Evolutionary conservation across 2,113 vertebrate species (phyloP).

Genomic region (Ictidomys tridecemlineatus): DNA sequence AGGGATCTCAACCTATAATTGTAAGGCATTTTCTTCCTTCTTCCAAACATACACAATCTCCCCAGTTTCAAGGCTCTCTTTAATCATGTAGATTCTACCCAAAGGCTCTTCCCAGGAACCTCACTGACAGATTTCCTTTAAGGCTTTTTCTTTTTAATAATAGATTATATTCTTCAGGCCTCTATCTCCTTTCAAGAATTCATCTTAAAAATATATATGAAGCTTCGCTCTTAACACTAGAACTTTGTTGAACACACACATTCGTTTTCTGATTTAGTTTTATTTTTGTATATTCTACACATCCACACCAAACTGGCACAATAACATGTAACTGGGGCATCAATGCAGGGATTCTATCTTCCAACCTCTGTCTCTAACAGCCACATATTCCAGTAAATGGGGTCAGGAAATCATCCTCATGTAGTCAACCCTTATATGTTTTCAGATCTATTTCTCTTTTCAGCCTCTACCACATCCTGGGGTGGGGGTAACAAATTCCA

Average conservation of each 20-base stretch:
- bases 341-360: not conserved
- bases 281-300: not conserved
- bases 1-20: not conserved
- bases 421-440: not conserved
- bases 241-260: not conserved
- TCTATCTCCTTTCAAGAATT: constrained; percentile 40
- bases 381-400: not conserved
- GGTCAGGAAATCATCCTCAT: not conserved
- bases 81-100: not conserved
- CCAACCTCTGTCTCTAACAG: not conserved
- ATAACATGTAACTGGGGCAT: not conserved
- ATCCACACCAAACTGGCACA: not conserved
- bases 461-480: not conserved
- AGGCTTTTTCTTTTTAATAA: constrained; percentile 43
- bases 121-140: not conserved
- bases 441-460: not conserved
- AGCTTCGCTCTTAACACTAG: not conserved
- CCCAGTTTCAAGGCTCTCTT: not conserved
- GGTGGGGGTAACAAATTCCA: not conserved
- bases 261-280: not conserved
- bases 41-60: not conserved
- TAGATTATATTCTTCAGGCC: constrained; percentile 22
- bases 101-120: not conserved
- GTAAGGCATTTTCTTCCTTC: not conserved
- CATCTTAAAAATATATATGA: not conserved